Evolutionary conservation across 2,797 vertebrate species (phyloP), one percentile per base, ranked within the genome.

Genomic region (Pteropus rufus): DNA sequence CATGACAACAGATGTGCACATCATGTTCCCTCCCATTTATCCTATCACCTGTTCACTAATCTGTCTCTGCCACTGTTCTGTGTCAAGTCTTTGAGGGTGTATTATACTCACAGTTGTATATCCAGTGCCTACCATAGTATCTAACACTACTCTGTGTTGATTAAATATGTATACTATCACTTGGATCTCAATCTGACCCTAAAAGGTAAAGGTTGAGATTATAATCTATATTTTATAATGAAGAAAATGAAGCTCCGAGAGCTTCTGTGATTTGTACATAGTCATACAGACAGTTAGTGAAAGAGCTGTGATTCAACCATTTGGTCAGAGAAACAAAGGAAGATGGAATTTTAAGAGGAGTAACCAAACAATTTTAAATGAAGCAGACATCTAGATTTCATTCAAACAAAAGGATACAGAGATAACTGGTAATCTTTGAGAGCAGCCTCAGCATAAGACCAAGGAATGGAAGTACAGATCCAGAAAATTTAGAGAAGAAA

Each of bases 271-370:
- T 80, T 91, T 95, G 29, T 8, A 56, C 18, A 93, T 77, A 10
- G n/a, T 79, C 54, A 65, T 41, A 56, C 23, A 73, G 15, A 56
- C 58, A 81, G 18, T 64, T 41, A 86, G 29, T 75, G 41, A 87
- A 79, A 96, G 31, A 76, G 31, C 58, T 92, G 5, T 96, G 26
- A 26, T 75, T 95, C n/a, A 89, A 92, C 90, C 46, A 70, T 81
- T 65, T 92, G 80, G 29, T 79, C 46, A 18, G 41, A 18, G 46
- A 77, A 72, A 85, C 31, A 36, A 69, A 89, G 19, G 19, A 79
- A 69, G 36, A 54, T 29, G 64, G n/a, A 77, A 72, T 64, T 64
- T 91, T 94, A 92, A 46, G 11, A 84, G 31, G 19, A 93, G 18
- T 49, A 84, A 34, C 26, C 23, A 64, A 92, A 64, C 15, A 72